Conservation (phyloP, 2,888 invertebrate species). For the Esperia sulphurella region DNA sequence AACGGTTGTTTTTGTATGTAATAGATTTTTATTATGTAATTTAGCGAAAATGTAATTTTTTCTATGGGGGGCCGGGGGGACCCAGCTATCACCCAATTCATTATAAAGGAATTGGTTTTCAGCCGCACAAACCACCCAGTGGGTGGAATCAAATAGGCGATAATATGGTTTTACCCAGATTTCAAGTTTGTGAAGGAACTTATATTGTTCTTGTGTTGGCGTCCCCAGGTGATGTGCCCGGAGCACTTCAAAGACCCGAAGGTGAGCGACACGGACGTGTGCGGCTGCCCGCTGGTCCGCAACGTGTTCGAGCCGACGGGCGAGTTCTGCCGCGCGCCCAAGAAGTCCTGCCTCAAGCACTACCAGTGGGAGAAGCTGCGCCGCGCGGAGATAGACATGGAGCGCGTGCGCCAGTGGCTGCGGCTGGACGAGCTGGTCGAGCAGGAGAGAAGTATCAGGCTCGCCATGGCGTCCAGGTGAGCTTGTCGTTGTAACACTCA, state of each 20-base stretch:
- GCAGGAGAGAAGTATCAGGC: constrained; percentile 92
- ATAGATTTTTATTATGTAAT: too few relatives aligned
- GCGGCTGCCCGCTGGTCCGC: constrained; percentile 93
- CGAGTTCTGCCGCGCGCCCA: constrained; percentile 91
- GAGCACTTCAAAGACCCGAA: constrained; percentile 98
- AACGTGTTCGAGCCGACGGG: constrained; percentile 91
- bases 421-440: constrained; percentile 96
- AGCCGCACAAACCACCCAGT: too few relatives aligned
- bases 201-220: too few relatives aligned
- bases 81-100: too few relatives aligned
- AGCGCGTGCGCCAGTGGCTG: constrained; percentile 94
- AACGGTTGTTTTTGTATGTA: too few relatives aligned
- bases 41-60: too few relatives aligned
- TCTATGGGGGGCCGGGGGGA: too few relatives aligned
- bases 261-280: constrained; percentile 91
- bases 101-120: too few relatives aligned
- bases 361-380: constrained; percentile 97
- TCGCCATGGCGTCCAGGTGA: constrained; percentile 80
- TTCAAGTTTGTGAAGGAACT: too few relatives aligned
- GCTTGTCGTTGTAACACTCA: not conserved
- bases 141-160: too few relatives aligned
- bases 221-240: constrained; percentile 88
- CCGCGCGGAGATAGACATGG: constrained; percentile 96
- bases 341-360: constrained; percentile 94
- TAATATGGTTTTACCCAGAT: too few relatives aligned